Evolutionary conservation across 2,113 vertebrate species (phyloP).

Genomic region (Eleginops maclovinus): DNA sequence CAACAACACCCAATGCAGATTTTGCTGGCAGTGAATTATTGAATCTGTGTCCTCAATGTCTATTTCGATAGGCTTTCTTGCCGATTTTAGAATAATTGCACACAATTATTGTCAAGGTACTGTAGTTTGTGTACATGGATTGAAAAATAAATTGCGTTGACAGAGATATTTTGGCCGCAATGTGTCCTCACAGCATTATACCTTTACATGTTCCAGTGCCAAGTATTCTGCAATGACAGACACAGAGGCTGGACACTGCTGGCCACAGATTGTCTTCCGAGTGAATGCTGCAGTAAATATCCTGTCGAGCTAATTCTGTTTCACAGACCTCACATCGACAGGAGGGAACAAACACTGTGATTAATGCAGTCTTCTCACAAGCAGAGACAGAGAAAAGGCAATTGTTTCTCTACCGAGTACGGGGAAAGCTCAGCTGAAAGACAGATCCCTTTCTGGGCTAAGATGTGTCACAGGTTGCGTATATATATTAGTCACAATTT

Average conservation of each 20-base stretch:
- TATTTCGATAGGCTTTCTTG: too few species aligned
- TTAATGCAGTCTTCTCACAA: conserved; percentile 44
- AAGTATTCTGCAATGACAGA: conserved; percentile 21
- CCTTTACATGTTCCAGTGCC: conserved; percentile 13
- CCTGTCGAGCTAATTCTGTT: conserved; percentile 43
- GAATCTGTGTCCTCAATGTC: too few species aligned
- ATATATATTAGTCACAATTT: background rate
- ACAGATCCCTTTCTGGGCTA: background rate
- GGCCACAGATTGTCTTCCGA: conserved; percentile 28
- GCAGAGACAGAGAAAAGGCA: conserved; percentile 33
- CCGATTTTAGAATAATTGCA: too few species aligned
- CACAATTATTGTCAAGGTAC: too few species aligned
- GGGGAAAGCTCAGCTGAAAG: background rate
- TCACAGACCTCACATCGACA: conserved; percentile 14
- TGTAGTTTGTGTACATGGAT: too few species aligned
- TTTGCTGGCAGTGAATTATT: too few species aligned
- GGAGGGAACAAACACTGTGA: conserved; percentile 36
- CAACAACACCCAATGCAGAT: too few species aligned
- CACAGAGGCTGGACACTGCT: conserved; percentile 26
- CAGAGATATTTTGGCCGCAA: too few species aligned
- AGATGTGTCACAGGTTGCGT: background rate
- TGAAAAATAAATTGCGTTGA: too few species aligned
- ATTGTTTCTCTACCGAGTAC: conserved; percentile 6
- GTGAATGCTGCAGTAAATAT: conserved; percentile 37
- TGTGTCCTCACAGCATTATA: background rate